Base-by-base conservation (phyloP, 2,797 vertebrate species). In the Sebastes steindachneri region DNA sequence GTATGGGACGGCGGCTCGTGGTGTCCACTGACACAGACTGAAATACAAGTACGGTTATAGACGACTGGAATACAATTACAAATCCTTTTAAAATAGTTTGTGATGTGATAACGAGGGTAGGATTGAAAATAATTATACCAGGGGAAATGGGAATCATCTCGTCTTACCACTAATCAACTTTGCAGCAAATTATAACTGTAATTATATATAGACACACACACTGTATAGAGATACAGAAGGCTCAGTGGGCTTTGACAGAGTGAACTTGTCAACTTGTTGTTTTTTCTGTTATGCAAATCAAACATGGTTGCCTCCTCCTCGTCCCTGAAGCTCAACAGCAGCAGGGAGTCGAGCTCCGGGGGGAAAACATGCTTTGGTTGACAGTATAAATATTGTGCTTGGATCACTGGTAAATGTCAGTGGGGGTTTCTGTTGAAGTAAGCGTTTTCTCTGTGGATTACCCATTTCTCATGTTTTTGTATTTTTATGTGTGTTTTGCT, bases 331-430 rank as follows among this genome's bases (percentile, higher is more conserved):
- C 64, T 63, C 77, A 81, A 33, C 80, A 86, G 85, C 83, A 83
- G 72, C 82, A 69, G 85, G 77, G 58, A 68, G 51, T 69, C 6
- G 0, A 80, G 70, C 79, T 31, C 54, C 23, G 29, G 51, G 57
- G 66, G 82, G 75, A 90, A 89, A 92, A 92, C 88, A 87, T 3
- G 33, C 67, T 77, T 57, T 23, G 28, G 89, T 92, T 92, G 88
- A 91, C 75, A 87, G 84, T 89, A 73, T 83, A 92, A 94, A 93
- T 86, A 94, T 86, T 91, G 75, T 68, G 64, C 54, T 77, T 31
- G 60, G 63, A 76, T 88, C 67, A 37, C 65, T 73, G 68, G 69
- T 19, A 83, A 88, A 88, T 84, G 82, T 90, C 82, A 76, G 41
- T 14, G 58, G 28, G 23, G 73, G 59, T 64, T 79, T 78, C 71